Base-by-base conservation (phyloP, 2,888 invertebrate genomes). In the Habroteleia sp. region DNA sequence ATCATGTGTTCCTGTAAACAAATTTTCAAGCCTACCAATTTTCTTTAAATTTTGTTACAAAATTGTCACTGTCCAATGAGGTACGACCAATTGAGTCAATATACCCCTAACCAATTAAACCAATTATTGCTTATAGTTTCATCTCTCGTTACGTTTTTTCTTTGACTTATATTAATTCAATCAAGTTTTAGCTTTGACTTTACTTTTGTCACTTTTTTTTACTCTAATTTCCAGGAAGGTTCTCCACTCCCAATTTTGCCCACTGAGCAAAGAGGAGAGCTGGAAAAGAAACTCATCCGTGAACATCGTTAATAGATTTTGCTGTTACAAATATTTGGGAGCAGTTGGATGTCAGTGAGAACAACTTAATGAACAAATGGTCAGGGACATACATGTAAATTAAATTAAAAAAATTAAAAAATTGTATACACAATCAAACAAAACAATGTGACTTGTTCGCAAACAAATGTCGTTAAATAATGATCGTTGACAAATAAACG, bases 231-330 rank as follows among this genome's bases (percentile, higher is more conserved):
- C 85, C 85, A 82, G 84, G 84, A 87, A 86, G 85, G 81, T 87
- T 87, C 87, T 86, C 88, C 87, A 88, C 88, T 91, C 91, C 91
- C 93, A 92, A 93, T 92, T 93, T 93, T 93, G 93, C 93, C 92
- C 92, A 90, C 90, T 91, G 92, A 93, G 94, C 94, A 94, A 94
- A 94, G 94, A 94, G 94, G 94, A 94, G 94, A 94, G 93, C 94
- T 94, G 94, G 92, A 92, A 93, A 91, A 91, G 89, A 89, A 89
- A 88, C 87, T 86, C 87, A 87, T 88, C 86, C 87, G 83, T 85
- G 85, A 84, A 84, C 81, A 81, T 84, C 80, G 82, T 86, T 83
- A 85, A 83, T 84, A 80, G 80, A 80, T 80, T 81, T 79, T 78
- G 74, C 77, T 77, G 76, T 77, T 74, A 62, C 58, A 75, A 69